A percentile compares a stretch with the other conserved stretches of the same genome.
phyloP scores from a whole-genome alignment of 1,140 invertebrate species.

The Akabosia matsudoensis region DNA sequence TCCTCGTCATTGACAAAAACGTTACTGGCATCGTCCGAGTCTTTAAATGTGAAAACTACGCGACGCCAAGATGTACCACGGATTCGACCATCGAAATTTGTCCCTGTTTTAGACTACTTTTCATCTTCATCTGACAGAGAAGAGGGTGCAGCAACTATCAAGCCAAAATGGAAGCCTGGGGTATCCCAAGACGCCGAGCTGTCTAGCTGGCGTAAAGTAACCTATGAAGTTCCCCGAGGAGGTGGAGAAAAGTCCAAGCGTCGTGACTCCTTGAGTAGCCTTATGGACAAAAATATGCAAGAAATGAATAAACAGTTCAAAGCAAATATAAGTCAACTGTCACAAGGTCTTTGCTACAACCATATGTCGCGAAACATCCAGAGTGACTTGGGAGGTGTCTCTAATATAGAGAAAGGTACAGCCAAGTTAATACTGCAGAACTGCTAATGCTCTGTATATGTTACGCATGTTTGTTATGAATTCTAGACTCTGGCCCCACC shows the following conservation, averaged over 20 bases:
- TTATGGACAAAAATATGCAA: constrained; percentile 29
- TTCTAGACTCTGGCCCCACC: no score
- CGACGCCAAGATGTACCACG: not conserved
- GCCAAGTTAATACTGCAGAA: no score
- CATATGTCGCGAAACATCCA: constrained; percentile 26
- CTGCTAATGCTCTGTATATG: no score
- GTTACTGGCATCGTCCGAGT: not conserved
- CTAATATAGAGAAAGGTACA: not conserved
- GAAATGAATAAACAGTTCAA: constrained; percentile 31
- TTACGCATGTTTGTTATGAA: no score
- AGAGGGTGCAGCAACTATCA: constrained; percentile 36
- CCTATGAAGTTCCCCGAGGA: constrained; percentile 15
- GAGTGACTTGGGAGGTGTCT: not conserved
- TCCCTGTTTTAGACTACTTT: constrained; percentile 5
- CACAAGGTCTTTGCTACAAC: constrained; percentile 32
- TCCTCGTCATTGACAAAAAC: not conserved
- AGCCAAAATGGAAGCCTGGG: constrained; percentile 61
- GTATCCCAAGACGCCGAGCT: constrained; percentile 52
- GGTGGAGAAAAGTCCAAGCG: not conserved
- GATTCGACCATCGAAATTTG: not conserved
- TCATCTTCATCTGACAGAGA: constrained; percentile 2
- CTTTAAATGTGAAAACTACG: not conserved
- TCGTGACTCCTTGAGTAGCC: constrained; percentile 10
- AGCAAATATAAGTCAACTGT: constrained; percentile 27
- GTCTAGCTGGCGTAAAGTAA: constrained; percentile 12